These are phyloP conservation scores for Himantopus leucocephalus DNA, from an alignment of 2,113 vertebrate species.

Conservation along the genomic window DNA sequence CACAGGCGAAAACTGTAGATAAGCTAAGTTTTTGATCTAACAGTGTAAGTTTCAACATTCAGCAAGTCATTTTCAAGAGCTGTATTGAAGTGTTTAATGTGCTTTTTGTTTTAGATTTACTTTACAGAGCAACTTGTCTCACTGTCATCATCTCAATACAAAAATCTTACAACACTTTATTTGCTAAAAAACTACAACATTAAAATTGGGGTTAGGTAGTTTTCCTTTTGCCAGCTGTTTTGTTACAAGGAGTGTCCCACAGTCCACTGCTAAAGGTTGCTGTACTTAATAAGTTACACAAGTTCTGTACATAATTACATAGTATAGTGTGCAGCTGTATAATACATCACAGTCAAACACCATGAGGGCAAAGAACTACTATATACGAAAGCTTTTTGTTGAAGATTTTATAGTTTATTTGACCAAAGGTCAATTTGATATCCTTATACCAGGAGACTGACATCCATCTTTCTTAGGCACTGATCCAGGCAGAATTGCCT, in stretches of 20 bases:
- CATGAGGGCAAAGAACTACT: background rate
- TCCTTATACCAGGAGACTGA: background rate
- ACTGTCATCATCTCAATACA: slow-evolving; percentile 66
- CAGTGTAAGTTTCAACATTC: background rate
- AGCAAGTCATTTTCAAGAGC: slow-evolving; percentile 19
- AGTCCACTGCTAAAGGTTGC: slow-evolving; percentile 4
- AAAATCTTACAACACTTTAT: slow-evolving; percentile 72
- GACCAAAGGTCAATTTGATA: background rate
- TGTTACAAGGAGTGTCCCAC: background rate
- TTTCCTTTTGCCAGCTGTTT: slow-evolving; percentile 58
- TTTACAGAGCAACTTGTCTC: slow-evolving; percentile 71
- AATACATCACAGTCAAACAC: slow-evolving; percentile 2
- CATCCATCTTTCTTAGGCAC: slow-evolving; percentile 57
- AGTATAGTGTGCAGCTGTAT: background rate
- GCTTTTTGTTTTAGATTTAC: slow-evolving; percentile 57
- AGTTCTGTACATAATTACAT: slow-evolving; percentile 88
- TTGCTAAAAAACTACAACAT: slow-evolving; percentile 70
- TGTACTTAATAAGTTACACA: slow-evolving; percentile 79
- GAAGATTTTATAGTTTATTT: background rate
- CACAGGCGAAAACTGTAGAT: background rate
- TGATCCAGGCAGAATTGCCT: slow-evolving; percentile 18
- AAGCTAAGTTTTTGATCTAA: background rate
- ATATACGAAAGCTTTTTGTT: background rate
- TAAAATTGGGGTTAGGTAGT: slow-evolving; percentile 59
- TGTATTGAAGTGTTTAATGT: slow-evolving; percentile 74